A percentile compares a stretch with the other conserved stretches of the same genome.
Evolutionary conservation across 2,797 vertebrate species (phyloP).

Genomic region (Dryobates pubescens): DNA sequence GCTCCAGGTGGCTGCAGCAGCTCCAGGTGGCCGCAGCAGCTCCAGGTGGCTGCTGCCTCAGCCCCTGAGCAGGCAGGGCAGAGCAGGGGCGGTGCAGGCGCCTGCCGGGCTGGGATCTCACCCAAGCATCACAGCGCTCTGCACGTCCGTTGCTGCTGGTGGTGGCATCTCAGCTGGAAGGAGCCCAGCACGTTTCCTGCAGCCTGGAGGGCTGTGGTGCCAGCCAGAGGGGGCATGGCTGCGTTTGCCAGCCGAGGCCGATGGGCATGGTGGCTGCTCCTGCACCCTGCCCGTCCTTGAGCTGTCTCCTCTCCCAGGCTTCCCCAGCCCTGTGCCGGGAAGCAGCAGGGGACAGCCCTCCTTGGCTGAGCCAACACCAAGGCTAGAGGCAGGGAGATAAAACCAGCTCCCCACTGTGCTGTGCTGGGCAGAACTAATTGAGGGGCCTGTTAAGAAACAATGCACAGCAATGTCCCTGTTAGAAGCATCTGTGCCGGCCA

Average conservation of each 20-base stretch:
- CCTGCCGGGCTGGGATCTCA: constrained; percentile 49
- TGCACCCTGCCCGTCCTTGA: not conserved
- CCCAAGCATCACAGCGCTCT: constrained; percentile 47
- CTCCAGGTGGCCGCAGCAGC: too few species aligned
- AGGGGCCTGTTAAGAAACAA: constrained; percentile 26
- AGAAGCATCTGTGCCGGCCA: constrained; percentile 1
- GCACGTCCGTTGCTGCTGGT: constrained; percentile 5
- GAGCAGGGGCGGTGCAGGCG: not conserved
- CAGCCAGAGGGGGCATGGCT: not conserved
- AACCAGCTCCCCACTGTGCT: constrained; percentile 29
- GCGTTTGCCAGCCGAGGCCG: not conserved
- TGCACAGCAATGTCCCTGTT: not conserved
- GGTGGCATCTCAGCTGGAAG: constrained; percentile 63
- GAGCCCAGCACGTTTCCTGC: not conserved
- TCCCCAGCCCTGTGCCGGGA: not conserved
- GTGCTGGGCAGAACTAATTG: constrained; percentile 52
- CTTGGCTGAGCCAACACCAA: constrained; percentile 4
- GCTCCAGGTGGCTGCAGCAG: too few species aligned
- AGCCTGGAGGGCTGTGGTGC: not conserved
- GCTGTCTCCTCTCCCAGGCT: not conserved
- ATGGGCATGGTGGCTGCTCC: not conserved
- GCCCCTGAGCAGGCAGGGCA: not conserved
- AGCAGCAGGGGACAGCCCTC: not conserved
- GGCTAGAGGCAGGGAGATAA: constrained; percentile 43
- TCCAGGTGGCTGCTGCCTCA: not conserved